phyloP scores from a whole-genome alignment of 2,113 vertebrate species.

The Myodes glareolus region DNA sequence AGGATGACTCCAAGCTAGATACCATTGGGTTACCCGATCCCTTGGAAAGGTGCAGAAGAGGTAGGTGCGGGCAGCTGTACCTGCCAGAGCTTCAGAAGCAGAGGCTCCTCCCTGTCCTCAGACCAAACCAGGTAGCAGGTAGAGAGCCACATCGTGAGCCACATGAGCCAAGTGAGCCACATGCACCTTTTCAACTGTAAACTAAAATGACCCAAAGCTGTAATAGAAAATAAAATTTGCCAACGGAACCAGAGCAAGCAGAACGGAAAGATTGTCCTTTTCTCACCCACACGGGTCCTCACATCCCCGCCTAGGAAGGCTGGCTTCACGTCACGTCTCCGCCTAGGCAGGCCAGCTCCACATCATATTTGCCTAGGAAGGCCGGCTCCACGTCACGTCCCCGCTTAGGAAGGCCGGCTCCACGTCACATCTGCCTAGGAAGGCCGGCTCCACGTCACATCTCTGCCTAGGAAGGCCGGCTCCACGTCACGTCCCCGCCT shows the following conservation, averaged over 20 bases:
- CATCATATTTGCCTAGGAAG: not conserved
- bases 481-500: not conserved
- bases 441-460: no score
- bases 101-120: constrained; percentile 11
- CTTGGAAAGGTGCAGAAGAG: not conserved
- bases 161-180: not conserved
- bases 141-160: not conserved
- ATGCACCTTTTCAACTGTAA: not conserved
- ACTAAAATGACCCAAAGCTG: constrained; percentile 53
- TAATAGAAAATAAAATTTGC: not conserved
- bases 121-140: constrained; percentile 42
- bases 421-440: not conserved
- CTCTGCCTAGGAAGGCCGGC: not conserved
- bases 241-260: not conserved
- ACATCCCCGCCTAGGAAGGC: not conserved
- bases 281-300: not conserved
- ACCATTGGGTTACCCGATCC: not conserved
- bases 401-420: no score
- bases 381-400: not conserved
- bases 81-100: not conserved
- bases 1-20: not conserved
- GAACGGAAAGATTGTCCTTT: not conserved
- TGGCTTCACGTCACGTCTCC: not conserved
- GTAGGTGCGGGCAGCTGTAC: accelerated
- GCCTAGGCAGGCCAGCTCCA: not conserved